Evolutionary conservation across 2,797 vertebrate genomes (phyloP).

Genomic region (Sparidentex hasta): DNA sequence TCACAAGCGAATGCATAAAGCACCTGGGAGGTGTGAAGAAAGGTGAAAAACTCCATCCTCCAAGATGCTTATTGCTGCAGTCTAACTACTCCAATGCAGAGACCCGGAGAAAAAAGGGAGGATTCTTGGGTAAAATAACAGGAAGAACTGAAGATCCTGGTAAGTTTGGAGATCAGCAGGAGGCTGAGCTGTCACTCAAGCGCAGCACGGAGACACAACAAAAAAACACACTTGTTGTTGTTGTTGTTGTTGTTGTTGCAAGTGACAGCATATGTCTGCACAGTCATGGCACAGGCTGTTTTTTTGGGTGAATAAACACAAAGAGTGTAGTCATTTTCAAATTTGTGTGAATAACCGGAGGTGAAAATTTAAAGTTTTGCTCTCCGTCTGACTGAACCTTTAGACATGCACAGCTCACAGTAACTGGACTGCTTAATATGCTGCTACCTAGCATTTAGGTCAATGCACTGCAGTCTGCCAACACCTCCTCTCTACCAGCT

Average conservation of each 20-base stretch:
- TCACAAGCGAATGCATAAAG: not conserved
- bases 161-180: slow-evolving; percentile 14
- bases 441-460: slow-evolving; percentile 56
- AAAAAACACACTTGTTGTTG: not conserved
- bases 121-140: not conserved
- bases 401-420: slow-evolving; percentile 31
- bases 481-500: slow-evolving; percentile 36
- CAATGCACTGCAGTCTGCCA: slow-evolving; percentile 49
- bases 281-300: slow-evolving; percentile 1
- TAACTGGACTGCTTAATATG: slow-evolving; percentile 66
- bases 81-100: not conserved
- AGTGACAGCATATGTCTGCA: not conserved
- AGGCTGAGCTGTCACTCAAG: slow-evolving; percentile 29
- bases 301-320: slow-evolving; percentile 14
- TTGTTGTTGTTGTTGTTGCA: not conserved
- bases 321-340: not conserved
- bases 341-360: slow-evolving; percentile 11
- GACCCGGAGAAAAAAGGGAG: not conserved
- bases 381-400: slow-evolving; percentile 37
- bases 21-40: not conserved
- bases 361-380: slow-evolving; percentile 22
- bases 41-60: slow-evolving; percentile 1
- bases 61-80: not conserved
- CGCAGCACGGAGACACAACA: slow-evolving; percentile 21
- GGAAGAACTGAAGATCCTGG: slow-evolving; percentile 1